A percentile compares a stretch with the other conserved stretches of the same genome.
Evolutionary conservation across 2,113 vertebrate genomes (phyloP).

Genomic region (Dissostichus mawsoni): DNA sequence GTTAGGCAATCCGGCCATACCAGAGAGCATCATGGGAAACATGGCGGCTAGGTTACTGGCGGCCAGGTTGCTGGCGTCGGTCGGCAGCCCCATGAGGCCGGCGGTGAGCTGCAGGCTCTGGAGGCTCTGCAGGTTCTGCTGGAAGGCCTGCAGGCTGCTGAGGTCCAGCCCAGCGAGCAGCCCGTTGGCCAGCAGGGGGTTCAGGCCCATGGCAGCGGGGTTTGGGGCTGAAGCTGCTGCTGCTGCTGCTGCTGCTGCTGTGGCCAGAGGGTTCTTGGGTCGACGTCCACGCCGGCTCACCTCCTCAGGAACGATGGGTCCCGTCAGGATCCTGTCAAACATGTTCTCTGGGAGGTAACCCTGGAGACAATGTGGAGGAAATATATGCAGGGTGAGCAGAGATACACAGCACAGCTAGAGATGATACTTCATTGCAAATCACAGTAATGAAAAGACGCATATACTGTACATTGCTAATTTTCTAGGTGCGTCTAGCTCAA

Average conservation of each 20-base stretch:
- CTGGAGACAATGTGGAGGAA: constrained; percentile 71
- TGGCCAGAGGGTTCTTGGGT: constrained; percentile 93
- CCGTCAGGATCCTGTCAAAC: constrained; percentile 97
- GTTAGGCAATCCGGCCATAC: constrained; percentile 95
- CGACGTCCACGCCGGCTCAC: constrained; percentile 95
- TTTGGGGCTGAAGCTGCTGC: constrained; percentile 59
- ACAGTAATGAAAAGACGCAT: neutral
- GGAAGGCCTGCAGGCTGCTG: constrained; percentile 93
- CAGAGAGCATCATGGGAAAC: constrained; percentile 98
- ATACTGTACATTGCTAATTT: neutral
- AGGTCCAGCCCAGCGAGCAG: constrained; percentile 93
- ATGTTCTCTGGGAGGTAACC: constrained; percentile 97
- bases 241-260: constrained; percentile 71
- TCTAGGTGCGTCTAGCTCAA: neutral
- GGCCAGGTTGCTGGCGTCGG: constrained; percentile 87
- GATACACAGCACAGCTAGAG: neutral
- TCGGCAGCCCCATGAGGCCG: constrained; percentile 93
- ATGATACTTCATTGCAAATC: too few relatives aligned
- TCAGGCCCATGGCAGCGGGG: constrained; percentile 79
- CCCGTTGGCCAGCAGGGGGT: constrained; percentile 90
- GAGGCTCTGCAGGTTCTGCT: constrained; percentile 95
- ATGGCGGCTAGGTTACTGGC: constrained; percentile 92
- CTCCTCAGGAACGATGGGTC: constrained; percentile 97
- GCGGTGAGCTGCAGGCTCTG: constrained; percentile 96
- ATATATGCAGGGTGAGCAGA: neutral